Conservation (phyloP, 2,888 invertebrate species). For the Neria commutata region DNA sequence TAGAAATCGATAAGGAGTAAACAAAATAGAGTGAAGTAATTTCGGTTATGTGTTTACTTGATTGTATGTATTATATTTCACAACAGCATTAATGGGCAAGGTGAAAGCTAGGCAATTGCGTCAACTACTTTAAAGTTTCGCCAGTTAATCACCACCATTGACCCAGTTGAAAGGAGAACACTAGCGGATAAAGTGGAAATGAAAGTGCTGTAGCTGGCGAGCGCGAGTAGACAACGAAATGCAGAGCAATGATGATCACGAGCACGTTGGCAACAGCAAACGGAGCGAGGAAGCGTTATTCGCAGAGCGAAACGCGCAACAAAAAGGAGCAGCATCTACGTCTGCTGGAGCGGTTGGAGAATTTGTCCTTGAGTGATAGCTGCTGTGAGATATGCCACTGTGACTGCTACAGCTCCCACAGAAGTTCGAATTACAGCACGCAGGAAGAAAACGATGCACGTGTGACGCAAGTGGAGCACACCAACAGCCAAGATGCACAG, state of each 20-base stretch:
- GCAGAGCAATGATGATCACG: background rate
- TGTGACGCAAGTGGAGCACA: background rate
- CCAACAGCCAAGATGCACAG: background rate
- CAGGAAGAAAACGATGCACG: conserved; percentile 21
- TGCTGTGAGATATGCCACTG: conserved; percentile 59
- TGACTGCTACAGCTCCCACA: conserved; percentile 56
- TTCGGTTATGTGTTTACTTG: background rate
- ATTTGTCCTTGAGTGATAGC: conserved; percentile 46
- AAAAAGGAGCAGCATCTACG: conserved; percentile 43
- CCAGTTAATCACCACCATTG: too few species aligned
- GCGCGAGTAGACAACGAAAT: background rate
- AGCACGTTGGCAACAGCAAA: too few species aligned
- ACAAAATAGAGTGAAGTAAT: background rate
- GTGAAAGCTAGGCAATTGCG: background rate
- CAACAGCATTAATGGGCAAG: background rate
- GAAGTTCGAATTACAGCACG: conserved; percentile 38
- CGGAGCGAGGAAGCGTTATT: background rate
- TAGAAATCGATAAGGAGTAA: background rate
- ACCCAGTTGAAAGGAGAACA: background rate
- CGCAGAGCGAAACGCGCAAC: conserved; percentile 21
- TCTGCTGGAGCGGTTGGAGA: conserved; percentile 44
- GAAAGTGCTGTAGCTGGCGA: background rate
- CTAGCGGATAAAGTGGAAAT: background rate
- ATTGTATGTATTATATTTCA: background rate
- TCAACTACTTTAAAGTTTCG: background rate